Evolutionary conservation across 2,888 invertebrate species (phyloP), one percentile per base, ranked within the genome.

Genomic region (Ichneumon xanthorius): DNA sequence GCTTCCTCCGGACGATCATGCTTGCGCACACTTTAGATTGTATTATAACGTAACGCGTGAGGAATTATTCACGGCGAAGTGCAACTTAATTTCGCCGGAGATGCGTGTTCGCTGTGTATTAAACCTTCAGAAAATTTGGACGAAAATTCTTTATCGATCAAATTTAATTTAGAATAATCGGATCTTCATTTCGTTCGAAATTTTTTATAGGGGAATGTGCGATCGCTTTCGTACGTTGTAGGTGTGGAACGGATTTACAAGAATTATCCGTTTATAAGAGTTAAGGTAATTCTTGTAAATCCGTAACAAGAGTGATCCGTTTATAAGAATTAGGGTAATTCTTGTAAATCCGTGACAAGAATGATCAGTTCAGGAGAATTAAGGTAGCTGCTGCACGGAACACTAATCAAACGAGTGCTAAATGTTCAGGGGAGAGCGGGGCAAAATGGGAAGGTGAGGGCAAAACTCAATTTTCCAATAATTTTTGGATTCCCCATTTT

Each of bases 1-100:
- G 89, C 87, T 89, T 86, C 75, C 53, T 79, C 85, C 80, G 77
- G 81, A 76, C 83, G 84, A 84, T 85, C 87, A 83, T 86, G 86
- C 73, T 72, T 75, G 86, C 55, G 81, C 58, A 86, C 88, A 81
- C 75, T 75, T 50, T 9, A 68, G 75, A 76, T 70, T 50, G 68
- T 37, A 63, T 50, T 22, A 58, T 26, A 81, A 81, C 63, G 26
- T 65, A 65, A 55, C 73, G 72, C 37, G 72, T 30, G 63, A 50
- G 55, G 48, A 65, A 58, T 77, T 50, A 40, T 33, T 63, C 75
- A 63, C 19, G 37, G 50, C 22, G 14, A 48, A 6, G 30, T 76
- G 37, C 75, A 50, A 65, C 65, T 63, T 63, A 63, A 63, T 63
- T 63, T 33, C 16, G 16, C 16, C 14, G 6, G 63, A 63, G 63